Base-by-base conservation (phyloP, 2,888 invertebrate species). In the Lochmaea crataegi region DNA sequence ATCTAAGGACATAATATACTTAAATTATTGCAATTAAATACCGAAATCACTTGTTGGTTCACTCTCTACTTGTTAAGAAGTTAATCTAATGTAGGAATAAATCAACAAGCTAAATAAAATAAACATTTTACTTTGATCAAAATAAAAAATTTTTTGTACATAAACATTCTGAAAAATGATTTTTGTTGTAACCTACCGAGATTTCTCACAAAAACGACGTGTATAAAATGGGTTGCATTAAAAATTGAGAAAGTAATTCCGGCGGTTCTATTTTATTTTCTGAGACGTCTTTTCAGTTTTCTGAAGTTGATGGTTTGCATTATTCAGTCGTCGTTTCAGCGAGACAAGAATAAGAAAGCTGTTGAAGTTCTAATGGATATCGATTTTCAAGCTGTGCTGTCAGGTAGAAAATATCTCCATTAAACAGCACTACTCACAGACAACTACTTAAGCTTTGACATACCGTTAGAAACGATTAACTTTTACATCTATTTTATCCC, bases 221-320 rank as follows among this genome's bases (percentile, higher is more conserved):
- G 32, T 32, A 32, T 7, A 12, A 12, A 45, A 45, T 45, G 42
- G 2, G 12, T 42, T 42, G 14, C 45, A 45, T 32, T 12, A 32
- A 58, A 58, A 14, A 58, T 58, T 58, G 22, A 58, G 32, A 10
- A 38, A 14, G 38, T 60, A 41, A 61, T 61, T 41, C 16, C 41
- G 16, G 38, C n/a, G 32, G 16, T 16, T 38, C 41, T 32, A 41
- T 16, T 10, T 61, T 10, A n/a, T 38, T 41, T 61, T 61, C 41
- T 41, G 41, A 38, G 16, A 12, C 38, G 41, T 61, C 61, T 41
- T 16, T 61, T 41, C 61, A 61, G 41, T 14, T 26, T 61, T 61
- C 61, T 61, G 61, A 16, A 61, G 61, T 61, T 61, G 61, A 61
- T 61, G 61, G 16, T 61, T 41, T 67, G 67, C n/a, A 67, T 67